Evolutionary conservation across 2,797 vertebrate genomes (phyloP).

Genomic region (Gadopsis marmoratus): DNA sequence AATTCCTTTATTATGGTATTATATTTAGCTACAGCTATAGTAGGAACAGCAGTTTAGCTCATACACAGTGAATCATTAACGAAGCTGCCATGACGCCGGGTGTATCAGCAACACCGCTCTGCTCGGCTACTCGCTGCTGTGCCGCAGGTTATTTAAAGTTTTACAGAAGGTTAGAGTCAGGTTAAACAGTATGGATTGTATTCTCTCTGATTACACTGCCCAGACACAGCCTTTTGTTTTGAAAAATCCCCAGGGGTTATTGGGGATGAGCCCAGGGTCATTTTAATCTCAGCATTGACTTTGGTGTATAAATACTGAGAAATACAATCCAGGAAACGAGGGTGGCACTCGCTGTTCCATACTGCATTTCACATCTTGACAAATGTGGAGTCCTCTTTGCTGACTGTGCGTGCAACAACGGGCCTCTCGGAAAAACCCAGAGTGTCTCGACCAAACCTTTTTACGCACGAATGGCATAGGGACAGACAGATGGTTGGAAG

Average conservation of each 20-base stretch:
- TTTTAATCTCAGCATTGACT: constrained; percentile 59
- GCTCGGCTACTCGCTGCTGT: constrained; percentile 12
- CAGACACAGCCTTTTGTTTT: constrained; percentile 15
- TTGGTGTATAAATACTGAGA: constrained; percentile 53
- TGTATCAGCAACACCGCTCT: constrained; percentile 35
- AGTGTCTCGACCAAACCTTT: constrained; percentile 23
- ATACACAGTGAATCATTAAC: constrained; percentile 41
- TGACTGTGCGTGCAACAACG: constrained; percentile 47
- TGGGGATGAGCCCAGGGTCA: constrained; percentile 42
- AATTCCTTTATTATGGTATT: constrained; percentile 22
- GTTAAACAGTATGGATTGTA: constrained; percentile 28
- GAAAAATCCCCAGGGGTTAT: constrained; percentile 19
- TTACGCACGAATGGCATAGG: constrained; percentile 40
- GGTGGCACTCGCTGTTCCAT: constrained; percentile 35
- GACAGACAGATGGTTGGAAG: constrained; percentile 43
- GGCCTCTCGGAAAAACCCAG: not conserved
- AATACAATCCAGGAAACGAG: constrained; percentile 46
- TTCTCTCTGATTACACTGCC: constrained; percentile 22
- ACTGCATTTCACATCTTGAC: constrained; percentile 49
- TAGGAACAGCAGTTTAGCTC: constrained; percentile 21
- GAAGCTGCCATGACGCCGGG: constrained; percentile 22
- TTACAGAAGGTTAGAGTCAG: constrained; percentile 28
- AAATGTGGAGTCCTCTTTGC: constrained; percentile 47
- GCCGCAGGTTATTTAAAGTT: constrained; percentile 58
- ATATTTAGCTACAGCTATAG: constrained; percentile 53